These are phyloP conservation scores for Aleiodes sp. DNA, from an alignment of 1,140 invertebrate genomes.

Conservation along the genomic window DNA sequence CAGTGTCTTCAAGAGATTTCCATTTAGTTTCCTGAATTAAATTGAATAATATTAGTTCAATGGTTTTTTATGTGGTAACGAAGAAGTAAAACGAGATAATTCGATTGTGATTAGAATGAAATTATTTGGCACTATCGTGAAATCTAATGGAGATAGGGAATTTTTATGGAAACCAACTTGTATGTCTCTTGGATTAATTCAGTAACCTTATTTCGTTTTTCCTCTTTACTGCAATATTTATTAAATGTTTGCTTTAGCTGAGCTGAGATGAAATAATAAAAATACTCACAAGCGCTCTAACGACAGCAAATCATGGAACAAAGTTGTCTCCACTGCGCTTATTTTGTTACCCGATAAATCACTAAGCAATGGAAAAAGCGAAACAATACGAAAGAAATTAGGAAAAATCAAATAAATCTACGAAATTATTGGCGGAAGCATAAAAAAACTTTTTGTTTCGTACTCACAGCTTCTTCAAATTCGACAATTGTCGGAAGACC, in stretches of 20 bases:
- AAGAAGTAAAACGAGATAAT: background rate
- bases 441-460: slow-evolving; percentile 33
- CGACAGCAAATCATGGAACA: slow-evolving; percentile 73
- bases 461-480: slow-evolving; percentile 72
- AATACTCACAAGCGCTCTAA: slow-evolving; percentile 77
- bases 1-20: slow-evolving; percentile 54
- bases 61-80: too few species aligned
- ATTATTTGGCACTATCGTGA: background rate
- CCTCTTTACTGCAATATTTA: too few species aligned
- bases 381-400: slow-evolving; percentile 41
- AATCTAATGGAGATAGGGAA: background rate
- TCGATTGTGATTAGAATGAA: background rate
- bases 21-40: slow-evolving; percentile 58
- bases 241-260: too few species aligned
- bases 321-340: slow-evolving; percentile 71
- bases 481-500: slow-evolving; percentile 75
- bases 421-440: slow-evolving; percentile 10
- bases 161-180: background rate
- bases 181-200: too few species aligned
- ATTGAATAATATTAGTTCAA: slow-evolving; percentile 18
- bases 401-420: slow-evolving; percentile 29
- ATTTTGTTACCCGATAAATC: slow-evolving; percentile 75
- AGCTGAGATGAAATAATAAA: slow-evolving; percentile 33
- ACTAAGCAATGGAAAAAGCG: slow-evolving; percentile 54
- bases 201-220: too few species aligned